Evolutionary conservation across 2,113 vertebrate species (phyloP), one percentile per base, ranked within the genome.

Genomic region (Colistium nudipinnis): DNA sequence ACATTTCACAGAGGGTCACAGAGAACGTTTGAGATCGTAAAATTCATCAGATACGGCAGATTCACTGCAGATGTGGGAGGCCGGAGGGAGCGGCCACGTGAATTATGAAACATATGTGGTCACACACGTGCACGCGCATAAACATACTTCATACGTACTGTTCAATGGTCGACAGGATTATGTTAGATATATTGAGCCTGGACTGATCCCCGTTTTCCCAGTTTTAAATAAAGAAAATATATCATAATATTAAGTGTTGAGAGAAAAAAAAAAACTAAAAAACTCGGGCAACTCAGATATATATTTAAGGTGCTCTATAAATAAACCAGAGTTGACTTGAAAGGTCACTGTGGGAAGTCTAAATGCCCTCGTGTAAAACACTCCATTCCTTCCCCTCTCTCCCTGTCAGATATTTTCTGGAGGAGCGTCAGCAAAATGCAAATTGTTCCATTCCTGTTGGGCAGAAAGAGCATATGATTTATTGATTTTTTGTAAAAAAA

Each of bases 11-110:
- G 47, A 39, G 13, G 45, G 17, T 20, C 35, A 3, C 24, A 10
- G 31, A 28, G 22, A 67, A 54, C 28, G 10, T 38, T 20, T 53
- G 62, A 72, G 48, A 9, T 53, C 27, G 56, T 72, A 74, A 78
- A 48, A 62, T 24, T 85, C 63, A 85, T 83, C 41, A 17, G 64
- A 27, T 4, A 77, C 64, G 82, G 80, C 84, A 87, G 69, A 88
- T 74, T 81, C 31, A 76, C 82, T 53, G 61, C 81, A 83, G 47
- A 62, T 75, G 78, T 62, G 70, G 49, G 78, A 74, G 55, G 73
- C 74, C 51, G 3, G 75, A 6, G 60, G 81, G 20, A 53, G 35
- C 45, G 19, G 33, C 28, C 19, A 39, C 61, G 72, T 85, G 88
- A 76, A 88, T 82, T 89, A 86, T 86, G 52, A 82, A 88, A 76